Percentiles rank a stretch among this genome's conserved stretches.
phyloP scores from a whole-genome alignment of 2,888 invertebrate species.

The Tiliacea citrago region DNA sequence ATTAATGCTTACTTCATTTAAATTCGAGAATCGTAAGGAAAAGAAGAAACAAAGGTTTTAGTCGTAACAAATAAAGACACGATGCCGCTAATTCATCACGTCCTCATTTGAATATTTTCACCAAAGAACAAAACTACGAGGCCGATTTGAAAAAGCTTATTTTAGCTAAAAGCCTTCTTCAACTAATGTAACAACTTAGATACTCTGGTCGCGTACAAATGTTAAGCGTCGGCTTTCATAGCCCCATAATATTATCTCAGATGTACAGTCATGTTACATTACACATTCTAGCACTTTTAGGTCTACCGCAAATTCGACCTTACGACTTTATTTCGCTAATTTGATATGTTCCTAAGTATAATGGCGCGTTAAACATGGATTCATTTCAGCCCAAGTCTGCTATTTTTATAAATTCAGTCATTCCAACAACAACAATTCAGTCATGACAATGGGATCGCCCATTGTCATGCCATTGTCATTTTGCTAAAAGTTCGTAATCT shows the following conservation, averaged over 20 bases:
- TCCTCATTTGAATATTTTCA: conserved; percentile 30
- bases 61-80: not conserved
- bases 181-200: conserved; percentile 47
- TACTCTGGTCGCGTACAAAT: conserved; percentile 71
- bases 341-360: conserved; percentile 25
- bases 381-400: conserved; percentile 2
- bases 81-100: conserved; percentile 21
- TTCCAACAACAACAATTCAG: no score
- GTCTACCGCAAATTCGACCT: conserved; percentile 36
- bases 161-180: conserved; percentile 41
- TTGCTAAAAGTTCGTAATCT: no score
- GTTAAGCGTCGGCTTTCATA: conserved; percentile 70
- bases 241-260: conserved; percentile 65
- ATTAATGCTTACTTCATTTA: not conserved
- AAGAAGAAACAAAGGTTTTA: not conserved
- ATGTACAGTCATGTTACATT: conserved; percentile 60
- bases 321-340: conserved; percentile 38
- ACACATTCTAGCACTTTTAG: conserved; percentile 44
- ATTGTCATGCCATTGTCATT: no score
- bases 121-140: conserved; percentile 11
- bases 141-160: not conserved
- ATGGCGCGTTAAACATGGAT: conserved; percentile 20
- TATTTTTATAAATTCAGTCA: no score
- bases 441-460: no score
- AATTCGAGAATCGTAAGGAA: not conserved